Base-by-base conservation (phyloP, 1,140 invertebrate genomes). In the Drosophila bocki region DNA sequence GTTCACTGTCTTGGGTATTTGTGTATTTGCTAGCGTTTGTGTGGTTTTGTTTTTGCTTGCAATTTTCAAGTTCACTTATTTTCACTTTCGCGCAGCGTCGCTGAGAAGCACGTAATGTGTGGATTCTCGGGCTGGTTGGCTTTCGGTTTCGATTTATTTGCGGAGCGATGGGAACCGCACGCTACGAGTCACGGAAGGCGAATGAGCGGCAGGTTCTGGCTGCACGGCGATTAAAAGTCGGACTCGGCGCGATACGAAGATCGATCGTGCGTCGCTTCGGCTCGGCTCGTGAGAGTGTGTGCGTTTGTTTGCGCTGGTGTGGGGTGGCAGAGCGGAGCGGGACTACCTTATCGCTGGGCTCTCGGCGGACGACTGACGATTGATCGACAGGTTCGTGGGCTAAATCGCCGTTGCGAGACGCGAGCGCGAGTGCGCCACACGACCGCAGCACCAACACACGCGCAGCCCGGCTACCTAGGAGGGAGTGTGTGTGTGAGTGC, bases 321-420 rank as follows among this genome's bases (percentile, higher is more conserved):
- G 17, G 47, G 47, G 15, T 67, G 72, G 59, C 44, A 32, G 75
- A 62, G 48, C 39, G 58, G 37, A 65, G 61, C 67, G 54, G 70
- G 50, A 81, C 71, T 86, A 87, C 91, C 85, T 88, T 92, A 91
- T 90, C 71, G 91, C 82, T 82, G 64, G 91, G 84, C 84, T 86
- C 76, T 83, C 74, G 80, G 84, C 84, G 82, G 84, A 92, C 84
- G 91, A 92, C 75, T 92, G 91, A 92, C 79, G 77, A 86, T 90
- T 92, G 91, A 92, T 92, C 91, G 91, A 92, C 91, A 92, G 91
- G 91, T 92, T 92, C 68, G 87, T 81, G 72, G 87, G 84, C 86
- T 92, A 92, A 92, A 91, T 91, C 67, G 83, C 88, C 68, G 87
- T 74, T 78, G 81, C 83, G 75, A 70, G 82, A 77, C 77, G 86